phyloP scores from a whole-genome alignment of 2,888 invertebrate genomes.

The Hofmannophila pseudospretella region DNA sequence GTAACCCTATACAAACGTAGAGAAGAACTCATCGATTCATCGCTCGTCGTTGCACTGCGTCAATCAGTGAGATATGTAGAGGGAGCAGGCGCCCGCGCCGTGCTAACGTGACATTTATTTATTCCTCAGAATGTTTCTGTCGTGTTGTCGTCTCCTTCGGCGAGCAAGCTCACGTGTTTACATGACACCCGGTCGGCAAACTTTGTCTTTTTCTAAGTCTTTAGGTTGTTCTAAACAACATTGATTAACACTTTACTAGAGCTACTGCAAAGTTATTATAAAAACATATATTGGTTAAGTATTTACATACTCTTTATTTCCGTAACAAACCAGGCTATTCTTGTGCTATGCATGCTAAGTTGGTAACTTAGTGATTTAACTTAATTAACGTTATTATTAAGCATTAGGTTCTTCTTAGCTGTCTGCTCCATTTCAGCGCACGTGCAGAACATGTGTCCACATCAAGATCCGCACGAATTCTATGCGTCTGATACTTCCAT shows the following conservation, averaged over 20 bases:
- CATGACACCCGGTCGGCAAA: conserved; percentile 35
- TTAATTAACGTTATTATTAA: too few species aligned
- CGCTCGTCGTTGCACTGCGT: conserved; percentile 50
- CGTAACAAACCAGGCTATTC: too few species aligned
- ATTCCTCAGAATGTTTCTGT: conserved; percentile 64
- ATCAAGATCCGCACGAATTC: conserved; percentile 15
- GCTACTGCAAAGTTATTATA: too few species aligned
- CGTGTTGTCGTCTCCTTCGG: conserved; percentile 36
- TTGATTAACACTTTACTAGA: too few species aligned
- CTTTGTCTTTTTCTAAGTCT: conserved; percentile 31
- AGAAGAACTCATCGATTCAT: conserved; percentile 25
- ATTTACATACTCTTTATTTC: too few species aligned
- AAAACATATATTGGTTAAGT: too few species aligned
- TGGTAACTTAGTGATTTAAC: too few species aligned
- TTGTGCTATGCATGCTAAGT: too few species aligned
- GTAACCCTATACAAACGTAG: too few species aligned
- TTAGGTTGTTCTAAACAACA: too few species aligned
- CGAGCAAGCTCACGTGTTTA: conserved; percentile 47
- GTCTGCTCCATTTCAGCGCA: conserved; percentile 14
- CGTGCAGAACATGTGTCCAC: conserved; percentile 28
- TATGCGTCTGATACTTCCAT: conserved; percentile 26
- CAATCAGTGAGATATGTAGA: conserved; percentile 57
- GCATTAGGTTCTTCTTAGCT: too few species aligned
- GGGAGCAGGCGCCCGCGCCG: conserved; percentile 36
- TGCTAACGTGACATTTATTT: conserved; percentile 69